Base-by-base conservation (phyloP, 1,140 invertebrate species). In the Zophobas atratus region DNA sequence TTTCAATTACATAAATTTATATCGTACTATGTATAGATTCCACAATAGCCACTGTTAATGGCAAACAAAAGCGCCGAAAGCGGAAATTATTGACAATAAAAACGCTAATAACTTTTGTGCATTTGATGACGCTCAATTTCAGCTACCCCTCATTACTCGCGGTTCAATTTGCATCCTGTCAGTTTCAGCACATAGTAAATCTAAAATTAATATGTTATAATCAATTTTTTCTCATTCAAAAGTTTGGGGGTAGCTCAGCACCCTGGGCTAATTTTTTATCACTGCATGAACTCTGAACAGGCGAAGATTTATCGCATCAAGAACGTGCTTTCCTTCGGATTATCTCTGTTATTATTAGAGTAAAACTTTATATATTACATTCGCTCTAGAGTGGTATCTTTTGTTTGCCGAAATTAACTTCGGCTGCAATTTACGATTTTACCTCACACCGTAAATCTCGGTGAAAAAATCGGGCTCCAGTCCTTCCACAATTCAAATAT, bases 321-420 rank as follows among this genome's bases (percentile, higher is more conserved):
- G 8, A 46, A 46, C 43, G 43, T 8, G 8, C 43, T 8, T 8
- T 3, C n/a, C 49, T 51, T 20, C 6, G 33, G 39, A 67, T 67
- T 67, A 67, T 63, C 38, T 41, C 6, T 39, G 5, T 63, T 63
- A 6, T 34, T 63, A 39, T 63, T 63, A 38, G 36, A 39, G 39
- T 39, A 63, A 63, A 63, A 63, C 36, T 63, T 20, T 63, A 36
- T 38, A 63, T 38, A 63, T 63, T 38, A 63, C 57, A 36, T 51
- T 51, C 20, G 4, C 20, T 4, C 2, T 6, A 46, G 60, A 32
- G 0, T 2, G 1, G 6, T 38, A 63, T 63, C 35, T 63, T 38
- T 63, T 63, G 20, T 51, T 51, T 51, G n/a, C 49, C n/a, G 57
- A 63, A 63, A 63, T 63, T 63, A 63, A 63, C 57, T 63, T 63